Conservation (phyloP, 35 echinoderm and acorn worm species). For the Holothuria glaberrima region DNA sequence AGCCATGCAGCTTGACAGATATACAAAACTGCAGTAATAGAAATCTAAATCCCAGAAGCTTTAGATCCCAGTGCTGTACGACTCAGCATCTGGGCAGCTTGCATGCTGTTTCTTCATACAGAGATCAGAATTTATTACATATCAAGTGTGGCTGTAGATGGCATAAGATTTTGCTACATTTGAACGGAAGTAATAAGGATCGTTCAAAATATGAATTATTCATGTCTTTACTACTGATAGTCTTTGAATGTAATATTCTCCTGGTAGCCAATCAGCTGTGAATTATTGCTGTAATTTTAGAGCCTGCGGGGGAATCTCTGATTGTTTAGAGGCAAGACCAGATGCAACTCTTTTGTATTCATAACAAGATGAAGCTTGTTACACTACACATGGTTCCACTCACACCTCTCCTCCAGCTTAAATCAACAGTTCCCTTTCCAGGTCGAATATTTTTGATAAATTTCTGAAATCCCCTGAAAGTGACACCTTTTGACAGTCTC, state of each 20-base stretch:
- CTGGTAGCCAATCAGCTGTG: slow-evolving; percentile 37
- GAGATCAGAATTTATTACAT: slow-evolving; percentile 35
- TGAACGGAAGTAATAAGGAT: slow-evolving; percentile 51
- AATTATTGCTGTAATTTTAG: slow-evolving; percentile 56
- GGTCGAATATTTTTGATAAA: not conserved
- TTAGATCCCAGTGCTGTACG: no score
- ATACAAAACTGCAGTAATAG: no score
- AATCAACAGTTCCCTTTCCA: slow-evolving; percentile 18
- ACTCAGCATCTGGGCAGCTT: no score
- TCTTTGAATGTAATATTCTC: slow-evolving; percentile 43
- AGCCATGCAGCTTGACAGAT: no score
- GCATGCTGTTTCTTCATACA: no score
- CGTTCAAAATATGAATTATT: slow-evolving; percentile 49
- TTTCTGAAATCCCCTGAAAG: not conserved
- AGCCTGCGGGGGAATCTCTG: slow-evolving; percentile 31
- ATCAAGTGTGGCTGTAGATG: slow-evolving; percentile 13
- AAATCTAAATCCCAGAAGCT: no score
- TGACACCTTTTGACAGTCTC: no score
- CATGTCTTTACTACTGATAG: slow-evolving; percentile 29
- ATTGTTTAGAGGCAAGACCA: slow-evolving; percentile 27
- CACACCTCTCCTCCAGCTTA: slow-evolving; percentile 1
- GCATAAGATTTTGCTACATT: slow-evolving; percentile 42
- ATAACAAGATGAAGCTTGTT: no score
- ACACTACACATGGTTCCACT: no score
- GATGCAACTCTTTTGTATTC: not conserved